Percentiles rank a stretch among this genome's conserved stretches.
phyloP scores from a whole-genome alignment of 2,888 invertebrate species.

The Xylota segnis region DNA sequence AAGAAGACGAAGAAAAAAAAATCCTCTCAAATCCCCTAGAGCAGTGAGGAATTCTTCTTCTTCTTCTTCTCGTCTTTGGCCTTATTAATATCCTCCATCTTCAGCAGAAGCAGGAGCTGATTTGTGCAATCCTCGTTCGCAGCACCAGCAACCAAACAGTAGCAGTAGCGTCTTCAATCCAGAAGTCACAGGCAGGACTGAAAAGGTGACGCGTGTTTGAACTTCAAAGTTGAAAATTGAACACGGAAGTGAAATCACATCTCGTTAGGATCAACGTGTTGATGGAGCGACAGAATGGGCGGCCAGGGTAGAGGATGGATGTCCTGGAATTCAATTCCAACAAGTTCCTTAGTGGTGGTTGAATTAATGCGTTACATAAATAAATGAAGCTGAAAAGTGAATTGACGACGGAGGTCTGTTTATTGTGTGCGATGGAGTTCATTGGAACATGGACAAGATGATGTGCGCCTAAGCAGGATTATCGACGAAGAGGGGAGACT shows the following conservation, averaged over 20 bases:
- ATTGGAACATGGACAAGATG: slow-evolving; percentile 65
- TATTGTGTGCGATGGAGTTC: slow-evolving; percentile 25
- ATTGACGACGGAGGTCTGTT: slow-evolving; percentile 27
- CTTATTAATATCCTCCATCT: slow-evolving; percentile 60
- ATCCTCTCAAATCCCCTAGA: slow-evolving; percentile 43
- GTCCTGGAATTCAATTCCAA: slow-evolving; percentile 66
- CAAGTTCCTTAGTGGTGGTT: slow-evolving; percentile 63
- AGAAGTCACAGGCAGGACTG: neutral
- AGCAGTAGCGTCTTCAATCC: slow-evolving; percentile 46
- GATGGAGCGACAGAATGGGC: slow-evolving; percentile 34
- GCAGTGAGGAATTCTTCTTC: slow-evolving; percentile 51
- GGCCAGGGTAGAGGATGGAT: neutral
- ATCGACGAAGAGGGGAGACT: slow-evolving; percentile 11
- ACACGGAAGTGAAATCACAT: slow-evolving; percentile 77
- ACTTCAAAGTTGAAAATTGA: slow-evolving; percentile 72
- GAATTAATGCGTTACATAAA: slow-evolving; percentile 71
- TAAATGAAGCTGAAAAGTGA: slow-evolving; percentile 68
- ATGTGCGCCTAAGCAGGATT: slow-evolving; percentile 52
- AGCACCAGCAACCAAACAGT: too few species aligned
- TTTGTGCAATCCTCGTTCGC: slow-evolving; percentile 46
- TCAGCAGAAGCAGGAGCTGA: slow-evolving; percentile 16
- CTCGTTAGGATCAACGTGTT: slow-evolving; percentile 77
- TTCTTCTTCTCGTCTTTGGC: slow-evolving; percentile 44
- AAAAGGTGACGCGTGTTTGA: slow-evolving; percentile 74
- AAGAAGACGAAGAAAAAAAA: too few species aligned